Evolutionary conservation across 2,113 vertebrate species (phyloP), one percentile per base, ranked within the genome.

Genomic region (Erinaceus europaeus): DNA sequence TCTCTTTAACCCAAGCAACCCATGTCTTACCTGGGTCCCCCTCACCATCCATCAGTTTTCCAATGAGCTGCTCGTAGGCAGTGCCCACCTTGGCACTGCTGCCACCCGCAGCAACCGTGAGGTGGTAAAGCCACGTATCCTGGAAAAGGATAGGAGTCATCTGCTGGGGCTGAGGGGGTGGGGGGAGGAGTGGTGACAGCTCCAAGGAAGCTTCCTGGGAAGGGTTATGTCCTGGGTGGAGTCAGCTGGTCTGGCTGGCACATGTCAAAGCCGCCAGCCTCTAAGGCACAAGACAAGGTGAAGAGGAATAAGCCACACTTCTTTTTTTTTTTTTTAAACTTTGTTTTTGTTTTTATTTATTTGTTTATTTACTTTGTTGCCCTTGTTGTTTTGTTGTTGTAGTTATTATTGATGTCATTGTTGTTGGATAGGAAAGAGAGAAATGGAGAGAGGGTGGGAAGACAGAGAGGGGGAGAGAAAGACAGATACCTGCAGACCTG

Each of bases 91-190:
- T 98, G 29, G 98, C 97, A 94, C 94, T 96, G 20, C 94, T 97
- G 94, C 96, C 97, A 90, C 98, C 99, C 17, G 98, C 98, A 90
- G 98, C 98, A 96, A 99, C 97, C 0, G 98, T 98, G 93, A 99
- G 97, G 94, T 99, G 98, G 94, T 99, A 99, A 82, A 99, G 97
- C 99, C 99, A 99, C 0, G 98, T 97, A 4, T 98, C 98, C 99
- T 99, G 46, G 64, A 87, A 93, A 10, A 95, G 76, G 91, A 91
- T 82, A 34, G 71, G 50, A 52, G 62, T 44, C 50, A 36, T 10
- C 17, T 36, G 65, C 20, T 52, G 44, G 9, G 20, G 53, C 53
- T 1, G 23, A 23, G 8, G 32, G 8, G 61, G 44, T 23, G 36
- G 38, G 32, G 14, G 69, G 40, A 44, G 13, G 3, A 7, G 67